phyloP scores from a whole-genome alignment of 2,113 vertebrate species.

The Lonchura striata region DNA sequence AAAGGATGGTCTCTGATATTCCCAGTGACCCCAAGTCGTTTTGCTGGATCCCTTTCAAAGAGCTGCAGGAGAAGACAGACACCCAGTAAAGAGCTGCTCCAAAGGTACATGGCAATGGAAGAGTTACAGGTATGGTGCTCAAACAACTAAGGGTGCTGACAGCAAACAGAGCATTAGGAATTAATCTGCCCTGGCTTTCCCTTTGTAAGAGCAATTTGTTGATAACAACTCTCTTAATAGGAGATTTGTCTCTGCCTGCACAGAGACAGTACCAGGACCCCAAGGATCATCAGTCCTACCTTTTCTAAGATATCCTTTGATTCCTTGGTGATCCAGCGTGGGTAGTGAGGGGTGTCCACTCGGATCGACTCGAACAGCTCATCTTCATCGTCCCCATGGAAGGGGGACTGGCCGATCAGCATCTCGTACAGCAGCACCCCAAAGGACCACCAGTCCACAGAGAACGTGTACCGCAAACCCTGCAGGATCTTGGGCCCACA shows the following conservation, averaged over 20 bases:
- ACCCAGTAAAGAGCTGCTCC: background rate
- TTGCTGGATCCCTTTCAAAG: constrained; percentile 89
- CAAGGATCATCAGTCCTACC: constrained; percentile 54
- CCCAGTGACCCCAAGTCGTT: constrained; percentile 88
- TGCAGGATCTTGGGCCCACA: constrained; percentile 83
- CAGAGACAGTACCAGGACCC: accelerated
- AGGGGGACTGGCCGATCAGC: constrained; percentile 96
- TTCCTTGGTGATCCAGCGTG: constrained; percentile 96
- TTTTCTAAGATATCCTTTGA: constrained; percentile 92
- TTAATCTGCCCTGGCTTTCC: background rate
- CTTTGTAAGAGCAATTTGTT: background rate
- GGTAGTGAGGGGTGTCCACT: constrained; percentile 92
- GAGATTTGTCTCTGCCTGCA: background rate
- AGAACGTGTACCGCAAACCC: constrained; percentile 92
- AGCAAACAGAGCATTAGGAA: background rate
- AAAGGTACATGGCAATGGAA: background rate
- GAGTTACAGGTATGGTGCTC: background rate
- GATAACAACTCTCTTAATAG: background rate
- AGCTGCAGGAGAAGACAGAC: constrained; percentile 76
- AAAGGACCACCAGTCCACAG: constrained; percentile 99
- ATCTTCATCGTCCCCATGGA: constrained; percentile 97
- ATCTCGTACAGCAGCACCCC: constrained; percentile 97
- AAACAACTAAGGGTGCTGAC: background rate
- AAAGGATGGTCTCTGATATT: constrained; percentile 86
- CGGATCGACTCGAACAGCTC: constrained; percentile 97